phyloP scores from a whole-genome alignment of 2,797 vertebrate genomes.

The Gallinago nigripennis region DNA sequence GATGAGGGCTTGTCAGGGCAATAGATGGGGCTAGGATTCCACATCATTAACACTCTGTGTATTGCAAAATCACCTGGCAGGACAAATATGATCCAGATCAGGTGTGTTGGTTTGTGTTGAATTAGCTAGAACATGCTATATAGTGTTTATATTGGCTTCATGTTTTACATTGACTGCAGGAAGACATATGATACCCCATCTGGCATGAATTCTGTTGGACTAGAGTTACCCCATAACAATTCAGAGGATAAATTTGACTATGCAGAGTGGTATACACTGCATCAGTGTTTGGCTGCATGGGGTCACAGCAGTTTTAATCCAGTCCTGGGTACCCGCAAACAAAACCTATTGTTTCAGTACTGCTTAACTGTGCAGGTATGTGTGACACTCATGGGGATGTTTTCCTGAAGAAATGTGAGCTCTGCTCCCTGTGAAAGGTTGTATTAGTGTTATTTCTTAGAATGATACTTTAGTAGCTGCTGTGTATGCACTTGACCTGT shows the following conservation, averaged over 20 bases:
- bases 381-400: not conserved
- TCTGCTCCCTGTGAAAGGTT: not conserved
- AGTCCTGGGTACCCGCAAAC: not conserved
- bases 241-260: not conserved
- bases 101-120: constrained; percentile 6
- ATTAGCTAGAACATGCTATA: constrained; percentile 9
- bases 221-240: constrained; percentile 12
- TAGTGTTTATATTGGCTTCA: not conserved
- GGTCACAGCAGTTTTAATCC: not conserved
- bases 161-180: not conserved
- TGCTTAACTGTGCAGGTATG: not conserved
- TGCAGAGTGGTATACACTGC: not conserved
- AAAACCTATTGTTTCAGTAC: not conserved
- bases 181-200: not conserved
- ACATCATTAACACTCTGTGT: not conserved
- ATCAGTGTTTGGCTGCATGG: not conserved
- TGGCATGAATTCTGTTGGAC: constrained; percentile 22
- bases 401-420: not conserved
- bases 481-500: not conserved
- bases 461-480: not conserved
- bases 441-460: not conserved
- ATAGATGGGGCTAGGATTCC: constrained; percentile 21
- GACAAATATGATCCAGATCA: not conserved
- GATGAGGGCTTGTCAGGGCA: not conserved
- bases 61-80: constrained; percentile 21